These are phyloP conservation scores for Dendrocincla tyrannina DNA, from an alignment of 2,797 vertebrate genomes.

Conservation along the genomic window DNA sequence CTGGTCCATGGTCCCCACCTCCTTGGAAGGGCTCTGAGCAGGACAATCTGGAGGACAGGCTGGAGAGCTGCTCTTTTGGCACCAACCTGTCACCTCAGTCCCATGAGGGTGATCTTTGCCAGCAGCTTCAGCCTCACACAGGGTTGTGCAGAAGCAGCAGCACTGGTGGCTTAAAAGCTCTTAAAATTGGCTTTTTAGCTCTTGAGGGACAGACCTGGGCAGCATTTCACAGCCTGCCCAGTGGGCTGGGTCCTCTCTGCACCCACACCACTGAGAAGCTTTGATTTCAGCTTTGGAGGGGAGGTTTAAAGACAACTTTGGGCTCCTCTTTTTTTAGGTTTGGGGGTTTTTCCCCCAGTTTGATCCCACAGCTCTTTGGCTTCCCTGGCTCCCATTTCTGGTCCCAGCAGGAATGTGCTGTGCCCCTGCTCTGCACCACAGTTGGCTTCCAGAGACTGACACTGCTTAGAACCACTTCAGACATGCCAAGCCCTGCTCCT, in stretches of 20 bases:
- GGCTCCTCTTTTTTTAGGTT: background rate
- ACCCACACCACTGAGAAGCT: background rate
- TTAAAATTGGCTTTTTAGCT: background rate
- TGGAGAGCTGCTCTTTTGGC: too few relatives aligned
- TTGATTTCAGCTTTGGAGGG: background rate
- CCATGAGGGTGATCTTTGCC: fast-evolving
- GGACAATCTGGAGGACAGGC: background rate
- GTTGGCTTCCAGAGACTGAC: background rate
- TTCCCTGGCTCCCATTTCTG: background rate
- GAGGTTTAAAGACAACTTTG: background rate
- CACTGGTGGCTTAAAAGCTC: background rate
- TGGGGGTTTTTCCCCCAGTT: background rate
- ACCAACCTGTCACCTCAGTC: background rate
- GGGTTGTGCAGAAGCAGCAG: background rate
- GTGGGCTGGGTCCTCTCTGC: background rate
- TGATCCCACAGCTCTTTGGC: background rate
- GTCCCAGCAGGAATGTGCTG: background rate
- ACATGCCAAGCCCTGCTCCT: background rate
- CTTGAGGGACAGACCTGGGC: background rate
- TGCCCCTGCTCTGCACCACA: background rate
- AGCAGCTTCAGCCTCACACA: background rate
- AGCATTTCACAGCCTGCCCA: background rate
- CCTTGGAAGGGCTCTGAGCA: background rate
- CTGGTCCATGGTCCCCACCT: background rate
- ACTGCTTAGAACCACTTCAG: background rate